Evolutionary conservation across 2,888 invertebrate genomes (phyloP), one percentile per base, ranked within the genome.

Genomic region (Synanthedon vespiformis): DNA sequence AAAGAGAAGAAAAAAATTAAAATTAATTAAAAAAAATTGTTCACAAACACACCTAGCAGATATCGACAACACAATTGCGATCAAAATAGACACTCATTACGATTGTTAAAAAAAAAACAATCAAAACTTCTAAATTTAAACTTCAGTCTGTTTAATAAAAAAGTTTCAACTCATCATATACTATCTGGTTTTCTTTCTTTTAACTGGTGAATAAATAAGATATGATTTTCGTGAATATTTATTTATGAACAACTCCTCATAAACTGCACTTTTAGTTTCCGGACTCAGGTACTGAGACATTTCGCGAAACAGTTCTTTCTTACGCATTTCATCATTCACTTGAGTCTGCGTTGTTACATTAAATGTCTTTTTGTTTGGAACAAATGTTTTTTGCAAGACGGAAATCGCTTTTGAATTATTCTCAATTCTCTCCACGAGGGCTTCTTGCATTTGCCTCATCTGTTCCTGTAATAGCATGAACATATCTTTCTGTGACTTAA

Each of bases 221-320:
- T 34, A 10, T 10, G 34, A 34, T 34, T 34, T 47, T 61, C 44
- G 57, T 47, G 58, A 56, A 67, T 57, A 73, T 57, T 74, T 73
- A 62, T 78, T 74, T 44, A 83, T 68, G 57, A 87, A 87, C 27
- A 87, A 68, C 63, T 86, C 86, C 65, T 86, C 84, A 66, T 78
- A 86, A 49, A 87, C 53, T 56, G 72, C 59, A 63, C 72, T 82
- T 54, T 77, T 85, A 11, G 73, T 60, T 51, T 67, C 63, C 27
- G 77, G 67, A 55, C 74, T 81, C 53, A 87, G 67, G 68, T 70
- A 86, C 57, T 76, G 66, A 3, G 86, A 83, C 60, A 86, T 74
- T 67, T 86, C 80, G 50, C 74, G 59, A 57, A 73, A 87, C 1
- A 86, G 63, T 34, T 72, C 67, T 57, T 66, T 81, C 57, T 85